Conservation (phyloP, 2,797 vertebrate species). For the Rousettus madagascariensis region DNA sequence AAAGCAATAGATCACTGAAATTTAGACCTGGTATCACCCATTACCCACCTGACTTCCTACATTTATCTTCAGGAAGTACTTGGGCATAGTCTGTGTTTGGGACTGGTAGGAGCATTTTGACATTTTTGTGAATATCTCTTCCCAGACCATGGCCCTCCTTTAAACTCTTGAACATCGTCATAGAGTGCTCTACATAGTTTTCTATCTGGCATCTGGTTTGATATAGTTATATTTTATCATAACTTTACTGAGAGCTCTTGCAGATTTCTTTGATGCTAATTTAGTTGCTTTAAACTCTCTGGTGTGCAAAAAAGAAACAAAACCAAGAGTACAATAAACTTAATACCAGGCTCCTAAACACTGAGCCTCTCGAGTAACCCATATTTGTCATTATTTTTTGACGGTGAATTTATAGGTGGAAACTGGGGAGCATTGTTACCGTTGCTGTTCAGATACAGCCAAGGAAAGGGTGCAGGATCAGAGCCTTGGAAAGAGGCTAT, state of each 20-base stretch:
- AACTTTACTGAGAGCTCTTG: conserved; percentile 55
- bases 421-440: background rate
- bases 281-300: conserved; percentile 62
- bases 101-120: background rate
- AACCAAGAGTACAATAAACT: conserved; percentile 55
- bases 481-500: background rate
- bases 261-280: conserved; percentile 68
- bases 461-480: background rate
- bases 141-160: background rate
- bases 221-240: conserved; percentile 42
- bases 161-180: background rate
- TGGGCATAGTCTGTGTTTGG: background rate
- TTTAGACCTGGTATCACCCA: background rate
- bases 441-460: background rate
- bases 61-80: background rate
- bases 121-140: conserved; percentile 30
- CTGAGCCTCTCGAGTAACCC: conserved; percentile 18
- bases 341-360: conserved; percentile 44
- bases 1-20: background rate
- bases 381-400: conserved; percentile 39
- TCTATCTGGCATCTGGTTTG: conserved; percentile 56
- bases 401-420: background rate
- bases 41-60: background rate
- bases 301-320: conserved; percentile 61
- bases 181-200: background rate